phyloP scores from a whole-genome alignment of 30 jellyfish, hydroid and myxozoan genomes.

The Rhopilema esculentum region DNA sequence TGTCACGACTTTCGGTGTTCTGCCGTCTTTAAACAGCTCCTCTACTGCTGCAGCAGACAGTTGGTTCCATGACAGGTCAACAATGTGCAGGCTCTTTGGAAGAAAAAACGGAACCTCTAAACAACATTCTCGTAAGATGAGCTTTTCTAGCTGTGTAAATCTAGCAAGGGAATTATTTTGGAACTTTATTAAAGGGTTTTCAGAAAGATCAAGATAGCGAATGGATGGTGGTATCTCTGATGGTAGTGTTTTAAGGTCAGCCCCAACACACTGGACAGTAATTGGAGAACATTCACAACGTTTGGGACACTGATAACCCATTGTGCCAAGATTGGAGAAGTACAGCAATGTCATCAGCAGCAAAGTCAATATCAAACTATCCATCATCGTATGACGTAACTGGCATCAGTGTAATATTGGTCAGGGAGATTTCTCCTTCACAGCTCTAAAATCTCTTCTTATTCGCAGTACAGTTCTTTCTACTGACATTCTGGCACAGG shows the following conservation, averaged over 20 bases:
- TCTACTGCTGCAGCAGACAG: not conserved
- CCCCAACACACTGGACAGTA: not conserved
- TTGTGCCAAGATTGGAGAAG: not conserved
- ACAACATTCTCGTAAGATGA: not conserved
- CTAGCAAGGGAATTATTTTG: not conserved
- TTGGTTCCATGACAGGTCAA: not conserved
- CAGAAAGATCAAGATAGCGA: not conserved
- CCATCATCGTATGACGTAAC: too few species aligned
- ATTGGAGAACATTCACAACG: not conserved
- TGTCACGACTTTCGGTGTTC: not conserved
- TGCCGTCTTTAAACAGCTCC: not conserved
- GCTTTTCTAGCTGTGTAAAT: not conserved
- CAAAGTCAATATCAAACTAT: not conserved
- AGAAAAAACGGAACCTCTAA: not conserved
- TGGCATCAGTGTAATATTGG: too few species aligned
- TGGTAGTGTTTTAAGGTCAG: not conserved
- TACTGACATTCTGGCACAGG: too few species aligned
- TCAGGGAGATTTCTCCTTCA: too few species aligned
- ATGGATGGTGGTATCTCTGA: not conserved
- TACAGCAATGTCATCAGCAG: not conserved
- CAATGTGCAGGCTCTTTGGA: not conserved
- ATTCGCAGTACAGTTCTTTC: too few species aligned
- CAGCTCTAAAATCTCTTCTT: too few species aligned
- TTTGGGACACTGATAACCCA: not conserved
- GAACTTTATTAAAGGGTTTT: not conserved